phyloP scores from a whole-genome alignment of 2,113 vertebrate species.

The Apus apus region DNA sequence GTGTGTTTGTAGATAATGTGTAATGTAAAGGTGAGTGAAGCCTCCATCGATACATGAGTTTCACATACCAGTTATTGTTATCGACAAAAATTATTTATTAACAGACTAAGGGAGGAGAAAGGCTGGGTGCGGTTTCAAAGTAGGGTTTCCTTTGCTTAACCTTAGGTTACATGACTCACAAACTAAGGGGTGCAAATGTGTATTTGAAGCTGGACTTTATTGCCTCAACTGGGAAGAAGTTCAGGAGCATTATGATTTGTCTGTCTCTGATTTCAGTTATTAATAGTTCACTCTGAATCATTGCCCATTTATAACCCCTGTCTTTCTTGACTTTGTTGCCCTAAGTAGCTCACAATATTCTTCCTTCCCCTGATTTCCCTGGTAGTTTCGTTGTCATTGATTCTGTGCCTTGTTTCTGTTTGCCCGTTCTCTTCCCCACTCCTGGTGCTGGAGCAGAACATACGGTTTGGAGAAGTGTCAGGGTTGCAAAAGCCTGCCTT shows the following conservation, averaged over 20 bases:
- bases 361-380: neutral
- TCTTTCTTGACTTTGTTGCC: neutral
- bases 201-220: neutral
- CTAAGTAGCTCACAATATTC: neutral
- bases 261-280: neutral
- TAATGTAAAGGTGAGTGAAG: neutral
- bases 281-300: neutral
- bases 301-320: neutral
- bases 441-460: neutral
- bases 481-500: neutral
- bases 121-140: neutral
- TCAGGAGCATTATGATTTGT: neutral
- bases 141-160: neutral
- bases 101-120: conserved; percentile 15
- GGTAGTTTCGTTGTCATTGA: neutral
- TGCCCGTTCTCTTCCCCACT: neutral
- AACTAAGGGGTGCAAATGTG: neutral
- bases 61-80: neutral
- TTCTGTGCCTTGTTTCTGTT: neutral
- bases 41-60: neutral
- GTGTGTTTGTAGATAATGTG: conserved; percentile 23
- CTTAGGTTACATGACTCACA: neutral
- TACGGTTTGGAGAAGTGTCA: neutral
- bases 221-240: neutral
- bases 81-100: conserved; percentile 53